A percentile compares a stretch with the other conserved stretches of the same genome.
These are phyloP conservation scores for Ecdyonurus torrentis DNA, from an alignment of 2,888 invertebrate genomes.

Conservation along the genomic window DNA sequence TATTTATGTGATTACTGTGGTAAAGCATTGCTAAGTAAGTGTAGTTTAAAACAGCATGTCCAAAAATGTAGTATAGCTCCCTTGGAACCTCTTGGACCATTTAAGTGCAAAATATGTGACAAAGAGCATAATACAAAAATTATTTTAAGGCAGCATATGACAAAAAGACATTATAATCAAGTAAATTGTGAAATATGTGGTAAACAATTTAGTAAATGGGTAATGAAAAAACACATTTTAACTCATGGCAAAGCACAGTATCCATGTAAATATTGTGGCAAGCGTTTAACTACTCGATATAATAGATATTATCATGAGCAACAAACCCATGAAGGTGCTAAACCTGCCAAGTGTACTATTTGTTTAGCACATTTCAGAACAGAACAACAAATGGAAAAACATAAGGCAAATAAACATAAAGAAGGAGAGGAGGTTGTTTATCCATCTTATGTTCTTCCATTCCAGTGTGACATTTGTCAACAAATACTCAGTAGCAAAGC, in stretches of 20 bases:
- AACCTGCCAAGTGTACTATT: not conserved
- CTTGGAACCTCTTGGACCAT: not conserved
- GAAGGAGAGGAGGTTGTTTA: not conserved
- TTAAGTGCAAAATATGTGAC: not conserved
- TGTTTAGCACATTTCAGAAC: not conserved
- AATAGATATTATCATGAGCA: not conserved
- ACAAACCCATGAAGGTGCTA: not conserved
- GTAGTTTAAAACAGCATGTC: not conserved
- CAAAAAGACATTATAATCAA: not conserved
- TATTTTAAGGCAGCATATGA: not conserved
- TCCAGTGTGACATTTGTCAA: not conserved
- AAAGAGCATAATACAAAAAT: not conserved
- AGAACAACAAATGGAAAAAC: not conserved
- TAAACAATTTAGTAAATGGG: not conserved
- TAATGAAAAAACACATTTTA: not conserved
- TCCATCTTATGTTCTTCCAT: not conserved
- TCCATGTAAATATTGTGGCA: not conserved
- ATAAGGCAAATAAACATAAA: not conserved
- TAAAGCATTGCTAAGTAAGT: not conserved
- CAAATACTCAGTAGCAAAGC: not conserved
- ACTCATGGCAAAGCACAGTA: not conserved
- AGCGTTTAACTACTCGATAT: not conserved
- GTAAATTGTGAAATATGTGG: not conserved
- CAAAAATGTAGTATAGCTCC: too few relatives aligned
- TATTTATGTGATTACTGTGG: not conserved